Evolutionary conservation across 2,888 invertebrate genomes (phyloP).

Genomic region (Nemotelus pantherinus): DNA sequence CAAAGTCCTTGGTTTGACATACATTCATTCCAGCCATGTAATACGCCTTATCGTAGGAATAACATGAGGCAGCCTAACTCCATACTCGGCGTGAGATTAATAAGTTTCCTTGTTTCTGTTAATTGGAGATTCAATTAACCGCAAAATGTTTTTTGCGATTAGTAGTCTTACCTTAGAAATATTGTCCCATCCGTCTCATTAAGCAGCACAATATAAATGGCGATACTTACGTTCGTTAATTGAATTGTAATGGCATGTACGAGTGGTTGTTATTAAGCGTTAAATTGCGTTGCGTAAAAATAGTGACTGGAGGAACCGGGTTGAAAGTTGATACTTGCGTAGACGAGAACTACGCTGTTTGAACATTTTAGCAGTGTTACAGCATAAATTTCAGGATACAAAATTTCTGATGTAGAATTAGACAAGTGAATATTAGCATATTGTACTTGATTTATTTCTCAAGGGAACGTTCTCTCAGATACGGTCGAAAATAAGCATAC

Average conservation of each 20-base stretch:
- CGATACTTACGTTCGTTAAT: not conserved
- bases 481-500: no score
- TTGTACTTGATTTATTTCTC: no score
- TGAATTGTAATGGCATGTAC: not conserved
- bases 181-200: not conserved
- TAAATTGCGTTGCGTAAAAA: no score
- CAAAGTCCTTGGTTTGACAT: conserved; percentile 4
- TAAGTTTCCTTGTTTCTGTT: conserved; percentile 35
- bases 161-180: not conserved
- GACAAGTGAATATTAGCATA: no score
- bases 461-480: no score
- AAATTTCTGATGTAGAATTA: no score
- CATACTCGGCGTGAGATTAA: conserved; percentile 11
- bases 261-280: not conserved
- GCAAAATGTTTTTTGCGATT: conserved; percentile 27
- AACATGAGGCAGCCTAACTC: not conserved
- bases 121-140: conserved; percentile 37
- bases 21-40: not conserved
- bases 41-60: not conserved
- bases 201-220: not conserved
- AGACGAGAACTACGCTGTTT: no score
- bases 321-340: no score
- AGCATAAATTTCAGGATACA: no score
- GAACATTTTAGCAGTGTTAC: no score
- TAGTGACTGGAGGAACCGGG: no score